Conservation (phyloP, 2,113 vertebrate genomes). For the Regulus satrapa region DNA sequence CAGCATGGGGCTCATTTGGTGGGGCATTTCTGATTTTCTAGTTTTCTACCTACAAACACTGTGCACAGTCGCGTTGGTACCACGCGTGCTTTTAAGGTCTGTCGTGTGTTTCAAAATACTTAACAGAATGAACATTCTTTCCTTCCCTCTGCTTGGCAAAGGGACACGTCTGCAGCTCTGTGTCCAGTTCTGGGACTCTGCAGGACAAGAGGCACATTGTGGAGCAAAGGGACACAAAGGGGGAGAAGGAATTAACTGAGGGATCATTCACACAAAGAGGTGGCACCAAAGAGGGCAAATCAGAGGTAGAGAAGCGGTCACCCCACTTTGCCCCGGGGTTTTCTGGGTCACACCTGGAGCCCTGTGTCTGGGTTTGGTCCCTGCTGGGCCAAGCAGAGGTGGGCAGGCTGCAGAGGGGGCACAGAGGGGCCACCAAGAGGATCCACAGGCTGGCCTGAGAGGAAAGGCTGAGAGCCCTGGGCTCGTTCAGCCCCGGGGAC, state of each 20-base stretch:
- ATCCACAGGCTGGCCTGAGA: background rate
- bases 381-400: too few species aligned
- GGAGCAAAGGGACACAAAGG: background rate
- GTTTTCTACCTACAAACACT: background rate
- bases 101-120: background rate
- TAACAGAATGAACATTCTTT: too few species aligned
- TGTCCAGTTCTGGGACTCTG: background rate
- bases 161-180: background rate
- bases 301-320: background rate
- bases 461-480: background rate
- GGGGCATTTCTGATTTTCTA: background rate
- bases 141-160: background rate
- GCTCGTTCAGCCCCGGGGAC: background rate
- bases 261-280: background rate
- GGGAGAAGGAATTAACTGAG: background rate
- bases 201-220: too few species aligned
- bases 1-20: background rate
- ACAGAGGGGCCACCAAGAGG: background rate
- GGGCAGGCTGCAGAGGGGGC: background rate
- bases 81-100: rapidly evolving
- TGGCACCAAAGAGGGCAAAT: too few species aligned
- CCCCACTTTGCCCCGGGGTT: background rate
- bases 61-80: background rate
- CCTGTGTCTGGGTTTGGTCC: background rate
- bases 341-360: background rate